phyloP scores from a whole-genome alignment of 2,888 invertebrate genomes.

The Monopis laevigella region DNA sequence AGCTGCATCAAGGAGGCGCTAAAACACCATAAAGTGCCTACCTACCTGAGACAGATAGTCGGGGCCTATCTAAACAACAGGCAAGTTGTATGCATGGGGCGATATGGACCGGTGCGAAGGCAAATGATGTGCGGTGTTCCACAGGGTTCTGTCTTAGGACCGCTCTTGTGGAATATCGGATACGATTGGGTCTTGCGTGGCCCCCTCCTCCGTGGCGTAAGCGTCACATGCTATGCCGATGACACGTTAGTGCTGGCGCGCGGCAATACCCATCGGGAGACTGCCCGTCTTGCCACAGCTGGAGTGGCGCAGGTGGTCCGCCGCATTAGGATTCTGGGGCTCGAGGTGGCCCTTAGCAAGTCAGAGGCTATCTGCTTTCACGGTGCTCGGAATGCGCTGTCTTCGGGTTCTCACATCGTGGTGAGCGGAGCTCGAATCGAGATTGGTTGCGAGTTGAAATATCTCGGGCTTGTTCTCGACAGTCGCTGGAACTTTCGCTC shows the following conservation, averaged over 20 bases:
- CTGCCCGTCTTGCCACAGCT: neutral
- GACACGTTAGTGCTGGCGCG: conserved; percentile 16
- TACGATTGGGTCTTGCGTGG: conserved; percentile 14
- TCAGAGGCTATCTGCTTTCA: neutral
- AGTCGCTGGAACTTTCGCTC: conserved; percentile 13
- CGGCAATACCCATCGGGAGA: conserved; percentile 4
- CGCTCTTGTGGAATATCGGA: conserved; percentile 15
- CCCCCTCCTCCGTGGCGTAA: neutral
- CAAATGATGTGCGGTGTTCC: conserved; percentile 15
- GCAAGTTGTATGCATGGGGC: neutral
- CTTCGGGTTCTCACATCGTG: neutral
- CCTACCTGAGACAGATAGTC: conserved; percentile 15
- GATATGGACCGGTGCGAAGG: neutral
- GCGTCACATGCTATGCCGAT: conserved; percentile 16
- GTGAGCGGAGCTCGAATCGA: conserved; percentile 9
- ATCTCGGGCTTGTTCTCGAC: conserved; percentile 18
- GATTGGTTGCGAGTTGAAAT: conserved; percentile 13
- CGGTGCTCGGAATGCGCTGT: neutral
- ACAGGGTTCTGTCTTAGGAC: conserved; percentile 19
- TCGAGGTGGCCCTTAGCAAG: neutral
- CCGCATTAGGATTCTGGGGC: neutral
- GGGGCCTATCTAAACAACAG: conserved; percentile 13
- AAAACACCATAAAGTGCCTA: conserved; percentile 18
- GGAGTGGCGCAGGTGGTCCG: neutral
- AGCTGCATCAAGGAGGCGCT: conserved; percentile 20